Evolutionary conservation across 2,888 invertebrate genomes (phyloP), one percentile per base, ranked within the genome.

Genomic region (Atrina japonica): DNA sequence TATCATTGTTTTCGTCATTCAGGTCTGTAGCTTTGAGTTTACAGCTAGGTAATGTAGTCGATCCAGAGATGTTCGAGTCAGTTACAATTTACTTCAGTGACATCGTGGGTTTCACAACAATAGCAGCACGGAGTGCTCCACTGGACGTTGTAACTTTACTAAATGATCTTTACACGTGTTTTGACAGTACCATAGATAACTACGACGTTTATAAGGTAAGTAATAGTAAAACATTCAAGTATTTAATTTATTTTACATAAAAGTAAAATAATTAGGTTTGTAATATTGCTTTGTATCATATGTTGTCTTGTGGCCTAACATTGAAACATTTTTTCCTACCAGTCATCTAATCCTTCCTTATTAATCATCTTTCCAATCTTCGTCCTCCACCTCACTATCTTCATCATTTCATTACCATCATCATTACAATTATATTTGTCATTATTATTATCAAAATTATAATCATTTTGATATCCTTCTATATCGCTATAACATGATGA

Each of bases 151-250:
- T 98, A 63, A 96, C 96, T 91, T 97, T 98, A 91, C 93, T 98
- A 75, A 98, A 98, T 92, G 97, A 98, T 92, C 93, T 98, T 89
- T 98, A 98, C 92, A 98, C 98, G 59, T 94, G 97, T 77, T 98
- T 98, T 91, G 98, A 98, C 92, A 93, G 95, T 86, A 97, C 97
- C 86, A 98, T 98, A 83, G 95, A 96, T 91, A 96, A 96, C 84
- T 98, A 97, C 90, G 97, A 97, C 89, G 98, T 99, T 52, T 99
- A 99, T 90, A 98, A 99, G 92, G 79, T 81, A 69, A 50, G n/a
- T n/a, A n/a, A n/a, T n/a, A n/a, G 25, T 29, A 23, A 40, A 25
- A 25, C 25, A 16, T 2, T 6, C 29, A 14, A 53, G 14, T 53
- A 27, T 56, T 56, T 6, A 21, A n/a, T n/a, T n/a, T n/a, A n/a